Conservation (phyloP, 2,797 vertebrate species). For the Urophycis tenuis region DNA sequence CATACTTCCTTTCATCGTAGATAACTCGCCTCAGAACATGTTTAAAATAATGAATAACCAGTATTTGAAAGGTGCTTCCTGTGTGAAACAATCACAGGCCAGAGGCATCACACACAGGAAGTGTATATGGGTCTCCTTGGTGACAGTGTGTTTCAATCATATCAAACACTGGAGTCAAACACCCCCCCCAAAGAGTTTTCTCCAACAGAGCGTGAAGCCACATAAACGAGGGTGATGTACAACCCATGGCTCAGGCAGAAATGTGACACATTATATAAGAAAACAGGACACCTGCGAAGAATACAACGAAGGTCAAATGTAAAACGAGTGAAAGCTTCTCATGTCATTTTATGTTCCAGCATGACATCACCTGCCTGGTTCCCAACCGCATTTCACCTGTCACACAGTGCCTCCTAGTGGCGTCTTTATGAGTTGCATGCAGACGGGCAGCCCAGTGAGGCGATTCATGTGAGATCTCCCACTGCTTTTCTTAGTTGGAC, state of each 20-base stretch:
- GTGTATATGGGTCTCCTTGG: not conserved
- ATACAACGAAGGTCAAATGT: not conserved
- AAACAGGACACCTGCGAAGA: not conserved
- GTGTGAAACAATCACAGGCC: not conserved
- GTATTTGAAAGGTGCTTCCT: not conserved
- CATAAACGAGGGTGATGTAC: not conserved
- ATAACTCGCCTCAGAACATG: not conserved
- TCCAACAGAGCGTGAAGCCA: not conserved
- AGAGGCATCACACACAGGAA: not conserved
- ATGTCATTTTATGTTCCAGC: not conserved
- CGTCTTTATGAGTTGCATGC: conserved; percentile 8
- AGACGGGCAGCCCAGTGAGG: not conserved
- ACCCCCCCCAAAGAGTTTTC: not conserved
- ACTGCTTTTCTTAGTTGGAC: too few species aligned
- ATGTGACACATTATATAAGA: not conserved
- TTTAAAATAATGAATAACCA: not conserved
- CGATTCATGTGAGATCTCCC: not conserved
- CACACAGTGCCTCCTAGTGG: conserved; percentile 65
- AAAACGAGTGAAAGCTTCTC: not conserved
- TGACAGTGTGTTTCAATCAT: not conserved
- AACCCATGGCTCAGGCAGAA: not conserved
- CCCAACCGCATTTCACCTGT: conserved; percentile 33
- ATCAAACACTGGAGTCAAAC: not conserved
- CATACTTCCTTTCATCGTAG: not conserved
- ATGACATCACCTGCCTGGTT: conserved; percentile 16